Percentiles rank a stretch among this genome's conserved stretches.
Evolutionary conservation across 2,113 vertebrate genomes (phyloP).

Genomic region (Hippopotamus amphibius): DNA sequence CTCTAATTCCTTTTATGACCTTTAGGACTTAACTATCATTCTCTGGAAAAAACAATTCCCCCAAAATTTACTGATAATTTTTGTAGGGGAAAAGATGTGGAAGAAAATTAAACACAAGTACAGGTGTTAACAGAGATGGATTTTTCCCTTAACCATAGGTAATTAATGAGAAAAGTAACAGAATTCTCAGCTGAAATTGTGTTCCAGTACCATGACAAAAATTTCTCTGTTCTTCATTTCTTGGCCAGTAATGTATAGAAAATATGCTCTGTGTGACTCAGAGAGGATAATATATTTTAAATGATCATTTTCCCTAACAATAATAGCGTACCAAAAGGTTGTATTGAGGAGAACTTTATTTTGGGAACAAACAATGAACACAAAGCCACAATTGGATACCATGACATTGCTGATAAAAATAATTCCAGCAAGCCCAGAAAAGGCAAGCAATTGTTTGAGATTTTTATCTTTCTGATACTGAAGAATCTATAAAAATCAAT

Average conservation of each 20-base stretch:
- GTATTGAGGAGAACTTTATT: slow-evolving; percentile 35
- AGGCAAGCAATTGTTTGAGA: slow-evolving; percentile 29
- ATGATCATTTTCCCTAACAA: background rate
- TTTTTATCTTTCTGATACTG: slow-evolving; percentile 35
- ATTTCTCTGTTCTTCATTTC: background rate
- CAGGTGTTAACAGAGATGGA: background rate
- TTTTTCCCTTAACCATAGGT: background rate
- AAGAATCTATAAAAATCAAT: slow-evolving; percentile 67
- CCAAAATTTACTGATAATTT: background rate
- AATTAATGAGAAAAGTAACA: slow-evolving; percentile 4
- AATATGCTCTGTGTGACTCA: background rate
- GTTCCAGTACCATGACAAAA: background rate
- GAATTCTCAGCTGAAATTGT: background rate
- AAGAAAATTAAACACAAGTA: background rate
- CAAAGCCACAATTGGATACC: background rate
- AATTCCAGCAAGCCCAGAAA: slow-evolving; percentile 51
- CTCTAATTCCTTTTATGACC: background rate
- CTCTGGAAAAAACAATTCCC: background rate
- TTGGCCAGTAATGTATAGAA: background rate
- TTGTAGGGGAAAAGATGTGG: background rate
- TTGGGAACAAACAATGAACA: slow-evolving; percentile 5
- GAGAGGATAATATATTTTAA: slow-evolving; percentile 6
- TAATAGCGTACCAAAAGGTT: background rate
- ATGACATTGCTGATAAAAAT: slow-evolving; percentile 33
- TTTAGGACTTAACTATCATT: background rate